These are phyloP conservation scores for Nemotelus nigrinus DNA, from an alignment of 2,888 invertebrate species.

Conservation along the genomic window DNA sequence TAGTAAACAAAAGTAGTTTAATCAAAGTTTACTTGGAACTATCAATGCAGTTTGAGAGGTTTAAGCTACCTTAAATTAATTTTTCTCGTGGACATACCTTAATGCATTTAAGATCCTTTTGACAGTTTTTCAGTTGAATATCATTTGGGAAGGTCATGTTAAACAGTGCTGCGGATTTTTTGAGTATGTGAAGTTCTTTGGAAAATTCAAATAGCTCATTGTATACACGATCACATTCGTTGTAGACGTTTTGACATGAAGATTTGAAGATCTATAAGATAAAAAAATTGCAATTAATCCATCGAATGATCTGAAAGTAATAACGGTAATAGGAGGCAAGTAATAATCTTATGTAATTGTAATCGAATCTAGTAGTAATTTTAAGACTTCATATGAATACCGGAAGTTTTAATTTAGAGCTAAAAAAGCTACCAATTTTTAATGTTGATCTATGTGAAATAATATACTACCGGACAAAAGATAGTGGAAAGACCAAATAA, in stretches of 20 bases:
- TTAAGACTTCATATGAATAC: too few species aligned
- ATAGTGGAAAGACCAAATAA: too few species aligned
- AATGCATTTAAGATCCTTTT: slow-evolving; percentile 79
- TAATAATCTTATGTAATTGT: too few species aligned
- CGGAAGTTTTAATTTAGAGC: too few species aligned
- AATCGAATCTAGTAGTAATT: too few species aligned
- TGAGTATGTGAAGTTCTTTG: slow-evolving; percentile 72
- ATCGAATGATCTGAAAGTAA: too few species aligned
- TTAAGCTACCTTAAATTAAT: neutral
- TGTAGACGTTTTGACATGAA: slow-evolving; percentile 75
- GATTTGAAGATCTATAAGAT: slow-evolving; percentile 70
- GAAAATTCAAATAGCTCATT: slow-evolving; percentile 63
- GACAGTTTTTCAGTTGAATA: slow-evolving; percentile 77
- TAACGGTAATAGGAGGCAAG: too few species aligned
- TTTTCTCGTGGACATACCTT: slow-evolving; percentile 67
- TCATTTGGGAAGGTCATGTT: slow-evolving; percentile 88
- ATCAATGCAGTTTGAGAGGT: neutral
- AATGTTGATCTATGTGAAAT: too few species aligned
- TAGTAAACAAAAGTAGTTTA: too few species aligned
- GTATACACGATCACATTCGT: slow-evolving; percentile 71
- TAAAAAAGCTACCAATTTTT: too few species aligned
- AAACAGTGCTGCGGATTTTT: slow-evolving; percentile 82
- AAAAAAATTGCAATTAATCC: slow-evolving; percentile 24
- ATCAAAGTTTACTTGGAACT: too few species aligned
- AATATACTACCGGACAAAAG: too few species aligned